Evolutionary conservation across 2,797 vertebrate genomes (phyloP).

Genomic region (Anniella stebbinsi): DNA sequence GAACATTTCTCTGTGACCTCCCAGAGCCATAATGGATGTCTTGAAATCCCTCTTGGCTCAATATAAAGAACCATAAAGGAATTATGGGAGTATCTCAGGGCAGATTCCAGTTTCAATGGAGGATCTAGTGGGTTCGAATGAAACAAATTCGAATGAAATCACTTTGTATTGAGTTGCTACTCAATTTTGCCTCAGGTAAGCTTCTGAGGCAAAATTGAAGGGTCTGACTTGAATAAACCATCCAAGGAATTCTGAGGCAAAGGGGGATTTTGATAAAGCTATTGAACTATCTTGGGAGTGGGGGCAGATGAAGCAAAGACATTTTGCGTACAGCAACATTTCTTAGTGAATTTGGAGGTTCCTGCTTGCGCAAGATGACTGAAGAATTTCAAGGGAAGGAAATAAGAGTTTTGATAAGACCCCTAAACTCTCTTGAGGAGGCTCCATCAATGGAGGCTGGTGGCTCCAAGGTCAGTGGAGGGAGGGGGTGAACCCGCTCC

Average conservation of each 20-base stretch:
- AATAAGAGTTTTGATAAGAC: not conserved
- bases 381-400: not conserved
- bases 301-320: too few species aligned
- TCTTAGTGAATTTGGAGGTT: not conserved
- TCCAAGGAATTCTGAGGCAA: not conserved
- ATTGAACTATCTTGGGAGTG: not conserved
- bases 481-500: too few species aligned
- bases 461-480: too few species aligned
- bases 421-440: not conserved
- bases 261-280: not conserved
- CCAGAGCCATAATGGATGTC: too few species aligned
- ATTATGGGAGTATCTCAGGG: too few species aligned
- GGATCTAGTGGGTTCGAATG: not conserved
- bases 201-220: not conserved
- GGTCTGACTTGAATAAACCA: not conserved
- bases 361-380: not conserved
- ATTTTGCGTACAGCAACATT: not conserved
- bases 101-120: not conserved
- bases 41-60: too few species aligned
- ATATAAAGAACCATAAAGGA: too few species aligned
- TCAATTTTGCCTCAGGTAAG: not conserved
- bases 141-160: not conserved
- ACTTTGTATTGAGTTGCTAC: not conserved
- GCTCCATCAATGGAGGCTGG: too few species aligned
- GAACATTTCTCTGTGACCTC: not conserved